Conservation (phyloP, 2,797 vertebrate genomes). For the Chelonia mydas region DNA sequence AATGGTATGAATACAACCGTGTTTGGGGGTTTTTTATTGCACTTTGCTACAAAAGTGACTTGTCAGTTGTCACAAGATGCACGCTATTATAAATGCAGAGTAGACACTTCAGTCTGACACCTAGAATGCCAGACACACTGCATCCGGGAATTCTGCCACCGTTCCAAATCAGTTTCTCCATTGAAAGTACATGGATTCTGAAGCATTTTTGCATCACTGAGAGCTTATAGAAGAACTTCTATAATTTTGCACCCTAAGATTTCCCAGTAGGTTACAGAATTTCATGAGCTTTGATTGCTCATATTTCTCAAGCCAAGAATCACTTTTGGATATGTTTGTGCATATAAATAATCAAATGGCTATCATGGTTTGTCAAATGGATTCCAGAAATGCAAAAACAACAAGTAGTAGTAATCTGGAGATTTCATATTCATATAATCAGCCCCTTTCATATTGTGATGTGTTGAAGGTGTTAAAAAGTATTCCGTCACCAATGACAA, state of each 20-base stretch:
- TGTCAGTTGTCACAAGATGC: not conserved
- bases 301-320: not conserved
- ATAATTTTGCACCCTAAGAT: not conserved
- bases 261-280: not conserved
- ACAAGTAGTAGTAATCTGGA: not conserved
- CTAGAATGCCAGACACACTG: not conserved
- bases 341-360: not conserved
- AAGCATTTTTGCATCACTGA: not conserved
- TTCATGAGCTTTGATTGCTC: not conserved
- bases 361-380: not conserved
- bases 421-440: rapidly evolving
- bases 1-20: not conserved
- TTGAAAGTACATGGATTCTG: not conserved
- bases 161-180: not conserved
- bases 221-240: not conserved
- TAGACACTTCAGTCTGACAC: not conserved
- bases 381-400: not conserved
- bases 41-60: not conserved
- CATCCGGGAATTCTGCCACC: not conserved
- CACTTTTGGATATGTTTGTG: not conserved
- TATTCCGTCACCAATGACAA: not conserved
- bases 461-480: not conserved
- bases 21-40: not conserved
- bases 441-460: not conserved
- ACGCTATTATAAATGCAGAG: not conserved